Evolutionary conservation across 1,140 invertebrate genomes (phyloP).

Genomic region (Lamellibrachia luymesi): DNA sequence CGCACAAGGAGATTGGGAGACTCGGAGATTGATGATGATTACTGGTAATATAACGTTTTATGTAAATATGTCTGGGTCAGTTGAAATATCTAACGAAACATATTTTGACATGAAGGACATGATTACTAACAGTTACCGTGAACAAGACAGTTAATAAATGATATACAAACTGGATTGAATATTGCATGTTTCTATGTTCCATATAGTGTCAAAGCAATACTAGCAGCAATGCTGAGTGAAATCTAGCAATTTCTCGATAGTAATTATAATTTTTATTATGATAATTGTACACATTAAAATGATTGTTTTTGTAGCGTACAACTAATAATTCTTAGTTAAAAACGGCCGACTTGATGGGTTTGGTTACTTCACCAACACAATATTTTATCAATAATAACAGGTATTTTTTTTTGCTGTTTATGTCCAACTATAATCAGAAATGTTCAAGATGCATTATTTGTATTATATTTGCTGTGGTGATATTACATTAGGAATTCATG

Average conservation of each 20-base stretch:
- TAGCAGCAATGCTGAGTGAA: neutral
- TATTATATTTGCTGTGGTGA: too few species aligned
- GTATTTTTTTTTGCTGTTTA: too few species aligned
- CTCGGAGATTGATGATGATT: neutral
- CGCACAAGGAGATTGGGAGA: too few species aligned
- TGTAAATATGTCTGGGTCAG: neutral
- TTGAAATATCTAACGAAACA: neutral
- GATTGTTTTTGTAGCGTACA: neutral
- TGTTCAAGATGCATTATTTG: too few species aligned
- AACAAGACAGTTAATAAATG: neutral
- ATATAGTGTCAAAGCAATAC: neutral
- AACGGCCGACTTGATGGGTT: too few species aligned
- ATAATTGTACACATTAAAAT: neutral
- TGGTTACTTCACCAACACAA: too few species aligned
- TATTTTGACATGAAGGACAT: neutral
- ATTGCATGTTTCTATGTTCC: neutral
- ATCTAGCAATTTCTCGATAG: neutral
- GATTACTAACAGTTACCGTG: neutral
- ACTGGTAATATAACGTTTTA: neutral
- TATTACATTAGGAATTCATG: too few species aligned
- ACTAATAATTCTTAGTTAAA: neutral
- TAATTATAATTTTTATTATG: neutral
- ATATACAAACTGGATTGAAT: neutral
- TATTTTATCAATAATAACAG: too few species aligned
- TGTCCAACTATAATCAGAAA: too few species aligned